These are phyloP conservation scores for Lepus timidus DNA, from an alignment of 2,113 vertebrate species.

Conservation along the genomic window DNA sequence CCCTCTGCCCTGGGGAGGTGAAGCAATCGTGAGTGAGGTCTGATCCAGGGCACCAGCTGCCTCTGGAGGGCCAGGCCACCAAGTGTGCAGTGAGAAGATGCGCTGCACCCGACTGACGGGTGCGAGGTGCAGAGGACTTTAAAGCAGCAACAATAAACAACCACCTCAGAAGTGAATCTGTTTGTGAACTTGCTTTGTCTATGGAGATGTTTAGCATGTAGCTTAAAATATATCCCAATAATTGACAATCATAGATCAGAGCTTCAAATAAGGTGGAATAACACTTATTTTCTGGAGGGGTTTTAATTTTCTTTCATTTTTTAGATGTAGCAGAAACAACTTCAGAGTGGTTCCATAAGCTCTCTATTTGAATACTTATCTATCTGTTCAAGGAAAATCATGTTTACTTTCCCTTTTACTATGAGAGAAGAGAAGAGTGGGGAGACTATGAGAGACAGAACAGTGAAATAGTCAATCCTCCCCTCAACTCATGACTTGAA, in stretches of 20 bases:
- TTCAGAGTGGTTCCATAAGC: background rate
- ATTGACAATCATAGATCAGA: background rate
- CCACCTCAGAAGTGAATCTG: background rate
- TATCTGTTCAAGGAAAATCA: background rate
- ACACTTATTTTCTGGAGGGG: background rate
- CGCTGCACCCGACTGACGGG: conserved; percentile 46
- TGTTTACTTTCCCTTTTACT: conserved; percentile 7
- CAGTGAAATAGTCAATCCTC: background rate
- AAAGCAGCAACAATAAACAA: background rate
- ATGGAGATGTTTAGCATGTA: background rate
- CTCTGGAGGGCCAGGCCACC: conserved; percentile 37
- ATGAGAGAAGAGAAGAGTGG: background rate
- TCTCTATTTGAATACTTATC: conserved; percentile 39
- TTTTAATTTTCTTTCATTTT: conserved; percentile 14
- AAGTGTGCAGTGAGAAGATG: conserved; percentile 46
- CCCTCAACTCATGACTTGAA: background rate
- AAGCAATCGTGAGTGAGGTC: background rate
- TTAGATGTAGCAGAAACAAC: background rate
- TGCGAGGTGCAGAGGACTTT: background rate
- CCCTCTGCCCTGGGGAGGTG: conserved; percentile 37
- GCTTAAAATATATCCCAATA: background rate
- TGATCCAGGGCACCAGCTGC: conserved; percentile 48
- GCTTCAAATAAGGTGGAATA: background rate
- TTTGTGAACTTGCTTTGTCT: conserved; percentile 28
- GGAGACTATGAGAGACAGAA: background rate